Conservation (phyloP, 23 tunicate genomes). For the Ascidia mentula region DNA sequence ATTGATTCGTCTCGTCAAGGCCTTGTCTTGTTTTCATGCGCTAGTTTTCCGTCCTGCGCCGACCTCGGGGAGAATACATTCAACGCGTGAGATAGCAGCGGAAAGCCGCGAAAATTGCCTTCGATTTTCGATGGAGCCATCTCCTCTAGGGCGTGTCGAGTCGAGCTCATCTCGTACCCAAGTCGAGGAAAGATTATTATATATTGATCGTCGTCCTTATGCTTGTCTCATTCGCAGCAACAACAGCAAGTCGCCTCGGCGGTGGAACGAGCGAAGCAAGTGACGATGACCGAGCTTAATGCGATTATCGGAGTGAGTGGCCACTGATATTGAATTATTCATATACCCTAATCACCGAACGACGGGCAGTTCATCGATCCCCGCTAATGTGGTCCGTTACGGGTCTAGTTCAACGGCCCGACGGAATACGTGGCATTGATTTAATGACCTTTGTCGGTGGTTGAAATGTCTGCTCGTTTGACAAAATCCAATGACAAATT, state of each 20-base stretch:
- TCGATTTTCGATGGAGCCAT: background rate
- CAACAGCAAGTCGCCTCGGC: constrained; percentile 87
- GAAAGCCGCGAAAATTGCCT: background rate
- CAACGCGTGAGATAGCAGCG: background rate
- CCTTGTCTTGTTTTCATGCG: no score
- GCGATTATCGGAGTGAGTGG: constrained; percentile 78
- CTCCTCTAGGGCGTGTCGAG: background rate
- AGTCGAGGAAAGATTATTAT: background rate
- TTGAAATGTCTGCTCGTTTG: no score
- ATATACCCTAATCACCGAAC: background rate
- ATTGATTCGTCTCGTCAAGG: no score
- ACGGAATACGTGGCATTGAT: no score
- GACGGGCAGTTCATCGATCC: background rate
- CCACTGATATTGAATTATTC: background rate
- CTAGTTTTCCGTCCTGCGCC: no score
- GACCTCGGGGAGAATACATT: no score
- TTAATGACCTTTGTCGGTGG: no score
- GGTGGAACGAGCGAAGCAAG: constrained; percentile 84
- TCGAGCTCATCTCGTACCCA: background rate
- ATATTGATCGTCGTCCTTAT: background rate
- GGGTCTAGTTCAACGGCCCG: no score
- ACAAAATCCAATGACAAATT: no score
- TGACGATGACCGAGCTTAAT: constrained; percentile 70
- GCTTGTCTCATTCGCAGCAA: constrained; percentile 44
- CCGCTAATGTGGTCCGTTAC: background rate